Percentiles rank a stretch among this genome's conserved stretches.
These are phyloP conservation scores for Pachycephala philippinensis DNA, from an alignment of 2,113 vertebrate species.

Conservation along the genomic window DNA sequence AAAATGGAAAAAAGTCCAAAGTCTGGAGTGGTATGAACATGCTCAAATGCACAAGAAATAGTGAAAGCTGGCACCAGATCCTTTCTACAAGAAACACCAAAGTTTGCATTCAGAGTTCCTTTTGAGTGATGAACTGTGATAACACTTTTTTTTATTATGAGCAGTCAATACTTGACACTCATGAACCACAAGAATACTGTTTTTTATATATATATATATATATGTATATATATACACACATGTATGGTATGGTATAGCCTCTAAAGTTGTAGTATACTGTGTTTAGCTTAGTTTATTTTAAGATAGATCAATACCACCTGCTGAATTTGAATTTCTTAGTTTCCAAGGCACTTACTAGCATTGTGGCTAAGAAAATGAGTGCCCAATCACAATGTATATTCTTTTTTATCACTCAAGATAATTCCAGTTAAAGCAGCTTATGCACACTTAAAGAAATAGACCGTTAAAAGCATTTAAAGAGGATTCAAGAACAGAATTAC, in stretches of 20 bases:
- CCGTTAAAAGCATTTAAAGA: background rate
- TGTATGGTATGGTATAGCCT: background rate
- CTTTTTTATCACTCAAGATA: background rate
- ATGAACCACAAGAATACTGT: constrained; percentile 3
- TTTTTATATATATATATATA: too few relatives aligned
- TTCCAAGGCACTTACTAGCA: background rate
- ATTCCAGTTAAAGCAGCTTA: background rate
- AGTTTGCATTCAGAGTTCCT: background rate
- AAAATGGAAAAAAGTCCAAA: background rate
- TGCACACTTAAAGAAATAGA: background rate
- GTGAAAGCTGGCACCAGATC: background rate
- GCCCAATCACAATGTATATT: background rate
- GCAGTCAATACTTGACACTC: background rate
- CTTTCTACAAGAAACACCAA: background rate
- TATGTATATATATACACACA: background rate
- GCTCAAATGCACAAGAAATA: background rate
- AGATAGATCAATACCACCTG: background rate
- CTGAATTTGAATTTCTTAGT: background rate
- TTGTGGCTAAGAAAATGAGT: background rate
- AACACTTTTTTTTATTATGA: background rate
- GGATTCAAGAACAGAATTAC: background rate
- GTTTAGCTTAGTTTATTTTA: constrained; percentile 31
- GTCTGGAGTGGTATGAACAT: background rate
- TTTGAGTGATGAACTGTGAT: background rate
- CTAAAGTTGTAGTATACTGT: background rate